These are phyloP conservation scores for Invenusta paracnida DNA, from an alignment of 2,888 invertebrate genomes.

Conservation along the genomic window DNA sequence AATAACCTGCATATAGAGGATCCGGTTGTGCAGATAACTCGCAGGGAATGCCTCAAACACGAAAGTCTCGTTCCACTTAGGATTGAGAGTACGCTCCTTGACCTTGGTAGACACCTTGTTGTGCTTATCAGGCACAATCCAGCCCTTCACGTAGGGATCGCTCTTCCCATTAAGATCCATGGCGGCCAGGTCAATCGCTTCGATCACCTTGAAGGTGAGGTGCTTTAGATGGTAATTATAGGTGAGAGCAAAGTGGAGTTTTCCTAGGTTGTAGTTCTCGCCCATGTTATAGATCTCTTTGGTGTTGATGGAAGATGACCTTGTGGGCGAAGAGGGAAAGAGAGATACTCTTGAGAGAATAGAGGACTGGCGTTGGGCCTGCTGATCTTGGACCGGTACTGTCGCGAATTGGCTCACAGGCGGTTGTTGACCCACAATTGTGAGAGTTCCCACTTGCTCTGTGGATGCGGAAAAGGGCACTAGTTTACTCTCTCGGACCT, in stretches of 20 bases:
- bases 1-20: constrained; percentile 84
- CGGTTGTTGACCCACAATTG: background rate
- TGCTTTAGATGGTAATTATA: constrained; percentile 20
- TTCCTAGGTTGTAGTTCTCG: constrained; percentile 42
- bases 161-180: constrained; percentile 33
- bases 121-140: constrained; percentile 37
- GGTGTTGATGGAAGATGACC: background rate
- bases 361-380: constrained; percentile 1
- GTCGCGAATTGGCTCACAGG: background rate
- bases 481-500: too few relatives aligned
- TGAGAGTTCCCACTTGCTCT: background rate
- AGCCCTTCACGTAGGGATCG: constrained; percentile 31
- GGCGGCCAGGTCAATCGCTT: constrained; percentile 30
- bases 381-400: background rate
- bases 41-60: constrained; percentile 72
- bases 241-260: constrained; percentile 7
- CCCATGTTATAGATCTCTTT: background rate
- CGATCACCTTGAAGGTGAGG: constrained; percentile 21
- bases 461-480: too few relatives aligned
- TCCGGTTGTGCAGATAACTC: constrained; percentile 83
- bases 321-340: background rate
- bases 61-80: constrained; percentile 45
- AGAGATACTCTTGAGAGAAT: background rate
- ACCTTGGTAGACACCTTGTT: constrained; percentile 29
- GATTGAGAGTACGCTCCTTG: constrained; percentile 34